Evolutionary conservation across 2,797 vertebrate genomes (phyloP), one percentile per base, ranked within the genome.

Genomic region (Gambelia wislizenii): DNA sequence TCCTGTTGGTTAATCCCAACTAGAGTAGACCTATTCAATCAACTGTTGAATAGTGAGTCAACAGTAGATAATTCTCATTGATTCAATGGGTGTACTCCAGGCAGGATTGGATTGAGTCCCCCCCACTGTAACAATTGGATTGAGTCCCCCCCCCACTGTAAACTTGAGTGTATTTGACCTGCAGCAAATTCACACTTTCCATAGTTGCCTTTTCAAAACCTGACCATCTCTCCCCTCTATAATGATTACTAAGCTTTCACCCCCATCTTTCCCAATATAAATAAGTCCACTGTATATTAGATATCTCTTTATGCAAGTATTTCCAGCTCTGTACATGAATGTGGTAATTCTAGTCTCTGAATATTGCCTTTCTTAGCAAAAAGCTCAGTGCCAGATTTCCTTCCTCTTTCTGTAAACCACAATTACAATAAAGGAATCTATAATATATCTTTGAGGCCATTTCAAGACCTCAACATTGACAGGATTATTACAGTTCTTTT

Each of bases 391-490:
- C 59, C 1, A 49, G 84, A 77, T 1, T 3, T 67, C 2, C 70
- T 89, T n/a, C 6, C 25, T 85, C 91, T 90, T 56, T 3, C 10
- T 69, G 54, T 89, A 18, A 1, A 78, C 14, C 25, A 78, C 2
- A 10, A 10, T 89, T 87, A 89, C n/a, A 39, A 83, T 80, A 42
- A 89, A 75, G 69, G 88, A 12, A 94, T 4, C 10, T 85, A 70
- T 61, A 90, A 86, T 92, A 87, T 84, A 0, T 52, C 25, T 44
- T 84, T 84, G 89, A 91, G 9, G 7, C 2, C 84, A 88, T 89
- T 92, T 92, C 76, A 79, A 61, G 52, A 52, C 42, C 56, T 72
- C 70, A 67, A 85, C n/a, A 89, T 75, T 85, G 25, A 91, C 14
- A 84, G 39, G 0, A 90, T 82, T 91, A 92, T 84, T 92, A 9